Evolutionary conservation across 2,113 vertebrate species (phyloP).

Genomic region (Coturnix japonica): DNA sequence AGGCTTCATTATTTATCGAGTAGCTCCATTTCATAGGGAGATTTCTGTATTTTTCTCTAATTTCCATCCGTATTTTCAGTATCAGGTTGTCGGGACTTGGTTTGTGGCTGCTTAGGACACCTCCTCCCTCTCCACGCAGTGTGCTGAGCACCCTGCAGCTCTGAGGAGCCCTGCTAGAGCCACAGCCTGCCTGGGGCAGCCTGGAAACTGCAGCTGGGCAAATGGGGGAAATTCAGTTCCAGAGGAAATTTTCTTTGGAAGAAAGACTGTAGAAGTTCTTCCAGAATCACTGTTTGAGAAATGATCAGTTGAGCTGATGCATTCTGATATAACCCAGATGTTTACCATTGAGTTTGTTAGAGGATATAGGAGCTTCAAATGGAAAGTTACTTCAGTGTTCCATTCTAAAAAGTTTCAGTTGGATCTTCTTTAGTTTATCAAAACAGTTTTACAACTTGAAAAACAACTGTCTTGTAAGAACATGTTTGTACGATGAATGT

Average conservation of each 20-base stretch:
- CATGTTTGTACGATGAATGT: background rate
- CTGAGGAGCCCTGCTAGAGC: background rate
- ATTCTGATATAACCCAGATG: background rate
- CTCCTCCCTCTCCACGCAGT: fast-evolving
- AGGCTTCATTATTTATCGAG: fast-evolving
- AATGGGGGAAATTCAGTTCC: background rate
- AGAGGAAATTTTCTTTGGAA: background rate
- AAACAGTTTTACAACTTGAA: background rate
- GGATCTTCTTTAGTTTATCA: background rate
- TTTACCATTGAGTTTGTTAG: background rate
- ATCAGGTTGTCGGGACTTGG: background rate
- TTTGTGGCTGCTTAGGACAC: background rate
- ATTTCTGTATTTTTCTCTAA: fast-evolving
- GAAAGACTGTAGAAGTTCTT: background rate
- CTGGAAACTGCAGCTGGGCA: conserved; percentile 1
- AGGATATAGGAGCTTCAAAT: fast-evolving
- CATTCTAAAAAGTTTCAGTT: background rate
- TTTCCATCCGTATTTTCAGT: background rate
- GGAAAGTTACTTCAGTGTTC: background rate
- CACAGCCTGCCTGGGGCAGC: background rate
- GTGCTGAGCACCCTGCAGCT: background rate
- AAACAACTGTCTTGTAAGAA: background rate
- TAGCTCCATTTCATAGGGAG: background rate
- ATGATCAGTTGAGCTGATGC: background rate
- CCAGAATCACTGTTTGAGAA: background rate